phyloP scores from a whole-genome alignment of 1,140 invertebrate genomes.

The Thalassaphorura encarpata region DNA sequence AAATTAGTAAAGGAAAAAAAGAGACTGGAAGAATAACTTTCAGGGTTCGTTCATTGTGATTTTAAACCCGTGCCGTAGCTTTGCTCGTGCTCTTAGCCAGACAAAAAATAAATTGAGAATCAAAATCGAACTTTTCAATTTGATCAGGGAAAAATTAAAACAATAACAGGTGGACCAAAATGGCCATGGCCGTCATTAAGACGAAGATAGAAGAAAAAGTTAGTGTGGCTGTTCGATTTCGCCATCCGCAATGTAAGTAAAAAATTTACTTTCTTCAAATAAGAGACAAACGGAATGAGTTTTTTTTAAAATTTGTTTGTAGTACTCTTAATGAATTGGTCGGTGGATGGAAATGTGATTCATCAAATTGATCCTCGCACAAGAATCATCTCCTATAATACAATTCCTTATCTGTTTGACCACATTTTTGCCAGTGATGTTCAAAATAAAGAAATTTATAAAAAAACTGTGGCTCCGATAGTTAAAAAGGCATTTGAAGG shows the following conservation, averaged over 20 bases:
- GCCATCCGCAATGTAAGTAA: constrained; percentile 44
- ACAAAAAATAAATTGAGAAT: too few relatives aligned
- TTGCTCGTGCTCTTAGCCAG: too few relatives aligned
- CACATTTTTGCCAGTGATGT: constrained; percentile 55
- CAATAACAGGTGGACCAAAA: too few relatives aligned
- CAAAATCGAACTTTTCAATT: too few relatives aligned
- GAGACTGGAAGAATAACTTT: too few relatives aligned
- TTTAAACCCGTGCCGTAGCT: too few relatives aligned
- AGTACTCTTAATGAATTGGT: not conserved
- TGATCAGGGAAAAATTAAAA: too few relatives aligned
- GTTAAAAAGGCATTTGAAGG: constrained; percentile 61
- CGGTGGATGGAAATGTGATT: not conserved
- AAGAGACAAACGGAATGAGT: not conserved
- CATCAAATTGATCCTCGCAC: constrained; percentile 44
- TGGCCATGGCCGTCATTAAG: too few relatives aligned
- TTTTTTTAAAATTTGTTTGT: not conserved
- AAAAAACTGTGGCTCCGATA: constrained; percentile 56
- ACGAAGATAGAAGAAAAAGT: too few relatives aligned
- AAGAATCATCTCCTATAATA: constrained; percentile 37
- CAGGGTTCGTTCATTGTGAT: too few relatives aligned
- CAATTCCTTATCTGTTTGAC: constrained; percentile 47
- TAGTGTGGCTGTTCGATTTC: constrained; percentile 61
- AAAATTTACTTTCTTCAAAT: not conserved
- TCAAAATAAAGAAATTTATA: constrained; percentile 54
- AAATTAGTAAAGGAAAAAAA: too few relatives aligned